Base-by-base conservation (phyloP, 2,113 vertebrate genomes). In the Cyanocitta stelleri region DNA sequence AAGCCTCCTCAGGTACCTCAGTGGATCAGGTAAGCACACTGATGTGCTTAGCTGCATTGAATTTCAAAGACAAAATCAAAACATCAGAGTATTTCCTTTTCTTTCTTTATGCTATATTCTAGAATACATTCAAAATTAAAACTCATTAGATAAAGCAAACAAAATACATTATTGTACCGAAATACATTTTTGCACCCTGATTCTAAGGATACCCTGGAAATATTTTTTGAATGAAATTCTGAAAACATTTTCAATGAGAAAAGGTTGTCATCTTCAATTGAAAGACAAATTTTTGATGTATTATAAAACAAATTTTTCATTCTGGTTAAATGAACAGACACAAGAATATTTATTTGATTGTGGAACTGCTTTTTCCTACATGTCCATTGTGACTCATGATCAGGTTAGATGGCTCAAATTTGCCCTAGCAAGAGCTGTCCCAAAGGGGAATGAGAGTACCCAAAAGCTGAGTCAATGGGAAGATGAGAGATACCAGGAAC, bases 41-140 rank as follows among this genome's bases (percentile, higher is more conserved):
- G 51, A 83, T 63, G 32, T 43, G 46, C 37, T 73, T 84, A 89
- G 55, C 20, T 75, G 56, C 56, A 71, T 24, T 74, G 43, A 87
- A 84, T 93, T 95, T 93, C 68, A 86, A 89, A 84, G 27, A 16
- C 2, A 6, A 95, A 89, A 96, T 74, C 48, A n/a, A 90, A 91
- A 82, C 14, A 64, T 52, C 27, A 66, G 51, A 66, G 26, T 21
- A 77, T 59, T 86, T 88, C 9, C 9, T 23, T 76, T 95, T 83
- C 16, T 37, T 27, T 93, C 32, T 22, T 71, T 67, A 43, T 14
- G 21, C 17, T 84, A 15, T 74, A 66, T 37, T 35, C 29, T 33
- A 67, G 32, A 80, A 59, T 26, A 78, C 3, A 61, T 44, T 37
- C 23, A 73, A 87, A 91, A 69, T 79, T 52, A 58, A 78, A 69